phyloP scores from a whole-genome alignment of 1,140 invertebrate genomes.

The Leptopilina clavipes region DNA sequence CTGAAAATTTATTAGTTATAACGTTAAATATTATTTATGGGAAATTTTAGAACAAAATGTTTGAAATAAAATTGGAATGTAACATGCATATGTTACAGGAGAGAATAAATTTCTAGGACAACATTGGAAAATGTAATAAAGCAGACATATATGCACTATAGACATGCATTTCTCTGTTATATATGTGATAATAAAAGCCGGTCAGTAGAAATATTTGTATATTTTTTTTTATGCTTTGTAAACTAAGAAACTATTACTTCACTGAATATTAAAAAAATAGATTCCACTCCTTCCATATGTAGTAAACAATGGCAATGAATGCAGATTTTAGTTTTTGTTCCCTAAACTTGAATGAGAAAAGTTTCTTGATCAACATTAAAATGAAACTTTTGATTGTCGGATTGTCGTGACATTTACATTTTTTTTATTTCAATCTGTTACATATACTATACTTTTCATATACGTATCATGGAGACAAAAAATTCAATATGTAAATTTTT shows the following conservation, averaged over 20 bases:
- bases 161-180: conserved; percentile 7
- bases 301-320: neutral
- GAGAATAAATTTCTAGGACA: neutral
- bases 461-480: no score
- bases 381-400: conserved; percentile 12
- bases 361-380: conserved; percentile 13
- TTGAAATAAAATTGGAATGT: conserved; percentile 8
- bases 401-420: conserved; percentile 4
- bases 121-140: conserved; percentile 20
- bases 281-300: neutral
- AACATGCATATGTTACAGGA: neutral
- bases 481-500: no score
- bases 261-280: conserved; percentile 4
- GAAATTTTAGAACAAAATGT: neutral
- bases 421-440: neutral
- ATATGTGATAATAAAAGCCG: conserved; percentile 10
- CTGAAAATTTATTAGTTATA: no score
- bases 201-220: conserved; percentile 5
- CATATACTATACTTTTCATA: neutral
- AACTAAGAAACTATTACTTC: conserved; percentile 8
- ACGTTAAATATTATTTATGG: neutral
- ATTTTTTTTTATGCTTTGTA: neutral
- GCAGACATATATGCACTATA: neutral
- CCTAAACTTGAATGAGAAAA: conserved; percentile 16
- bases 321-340: conserved; percentile 16